Evolutionary conservation across 1,140 invertebrate species (phyloP), one percentile per base, ranked within the genome.

Genomic region (Steinernema feltiae): DNA sequence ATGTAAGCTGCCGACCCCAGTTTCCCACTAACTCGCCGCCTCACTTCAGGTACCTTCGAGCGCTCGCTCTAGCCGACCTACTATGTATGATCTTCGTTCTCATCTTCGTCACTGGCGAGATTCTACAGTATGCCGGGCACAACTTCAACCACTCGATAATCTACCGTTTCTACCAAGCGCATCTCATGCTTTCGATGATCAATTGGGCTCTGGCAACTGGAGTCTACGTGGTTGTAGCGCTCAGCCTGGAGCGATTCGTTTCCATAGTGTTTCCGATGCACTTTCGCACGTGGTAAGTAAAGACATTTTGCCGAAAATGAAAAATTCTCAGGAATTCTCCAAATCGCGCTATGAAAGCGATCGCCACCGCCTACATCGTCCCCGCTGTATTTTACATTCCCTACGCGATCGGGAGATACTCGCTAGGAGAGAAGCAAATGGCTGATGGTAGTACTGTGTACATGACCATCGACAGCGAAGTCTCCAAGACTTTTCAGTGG

Each of bases 1-100:
- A 86, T 85, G 84, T 84, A 82, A 72, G 46, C 79, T 41, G 7
- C 35, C 35, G 35, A 63, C 53, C n/a, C n/a, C n/a, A n/a, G n/a
- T n/a, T n/a, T n/a, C n/a, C n/a, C n/a, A n/a, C n/a, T n/a, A n/a
- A n/a, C n/a, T n/a, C n/a, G n/a, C 15, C 2, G 7, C 53, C 29
- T 15, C 31, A 35, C 21, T 30, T 76, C 63, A 76, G 70, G 69
- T 82, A 82, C 69, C 72, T 82, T 29, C 32, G 81, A 31, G 79
- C 77, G 1, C 53, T 85, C 30, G 85, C 85, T 1, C 76, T 83
- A 0, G 85, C 84, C 1, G 84, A 85, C 69, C 73, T 85, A 12
- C 46, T 86, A 0, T 85, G 84, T 71, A 85, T 85, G 84, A 75
- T 85, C 7, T 86, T 86, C 73, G 85, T 86, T n/a, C 48, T 85